Percentiles rank a stretch among this genome's conserved stretches.
Conservation (phyloP, 2,113 vertebrate genomes). For the Leucosticte australis region DNA sequence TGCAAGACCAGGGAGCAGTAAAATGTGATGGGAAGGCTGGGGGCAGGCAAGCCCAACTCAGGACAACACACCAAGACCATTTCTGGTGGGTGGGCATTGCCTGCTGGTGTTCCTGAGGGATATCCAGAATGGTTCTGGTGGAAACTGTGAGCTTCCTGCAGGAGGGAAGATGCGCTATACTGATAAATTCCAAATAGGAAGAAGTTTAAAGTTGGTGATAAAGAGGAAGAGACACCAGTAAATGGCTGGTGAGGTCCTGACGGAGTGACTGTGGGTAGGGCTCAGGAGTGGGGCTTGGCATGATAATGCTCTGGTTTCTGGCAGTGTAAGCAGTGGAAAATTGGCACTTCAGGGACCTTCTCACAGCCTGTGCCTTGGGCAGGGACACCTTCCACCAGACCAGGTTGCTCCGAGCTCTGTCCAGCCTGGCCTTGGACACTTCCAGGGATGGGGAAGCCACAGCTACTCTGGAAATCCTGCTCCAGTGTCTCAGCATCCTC, state of each 20-base stretch:
- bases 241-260: not conserved
- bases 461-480: not conserved
- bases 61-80: not conserved
- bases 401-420: not conserved
- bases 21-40: not conserved
- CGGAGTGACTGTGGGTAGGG: not conserved
- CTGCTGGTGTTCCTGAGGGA: not conserved
- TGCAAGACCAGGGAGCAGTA: not conserved
- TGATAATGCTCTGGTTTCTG: not conserved
- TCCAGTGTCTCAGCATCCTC: not conserved
- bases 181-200: not conserved
- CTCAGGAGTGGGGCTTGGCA: not conserved
- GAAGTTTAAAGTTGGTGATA: not conserved
- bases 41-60: not conserved
- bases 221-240: not conserved
- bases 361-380: not conserved
- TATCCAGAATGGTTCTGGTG: not conserved
- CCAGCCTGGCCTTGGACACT: not conserved
- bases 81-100: not conserved
- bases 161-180: not conserved
- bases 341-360: not conserved
- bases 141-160: not conserved
- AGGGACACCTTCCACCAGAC: not conserved
- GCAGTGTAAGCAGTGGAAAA: not conserved
- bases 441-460: not conserved